These are phyloP conservation scores for Columba janthina DNA, from an alignment of 2,113 vertebrate species.

Conservation along the genomic window DNA sequence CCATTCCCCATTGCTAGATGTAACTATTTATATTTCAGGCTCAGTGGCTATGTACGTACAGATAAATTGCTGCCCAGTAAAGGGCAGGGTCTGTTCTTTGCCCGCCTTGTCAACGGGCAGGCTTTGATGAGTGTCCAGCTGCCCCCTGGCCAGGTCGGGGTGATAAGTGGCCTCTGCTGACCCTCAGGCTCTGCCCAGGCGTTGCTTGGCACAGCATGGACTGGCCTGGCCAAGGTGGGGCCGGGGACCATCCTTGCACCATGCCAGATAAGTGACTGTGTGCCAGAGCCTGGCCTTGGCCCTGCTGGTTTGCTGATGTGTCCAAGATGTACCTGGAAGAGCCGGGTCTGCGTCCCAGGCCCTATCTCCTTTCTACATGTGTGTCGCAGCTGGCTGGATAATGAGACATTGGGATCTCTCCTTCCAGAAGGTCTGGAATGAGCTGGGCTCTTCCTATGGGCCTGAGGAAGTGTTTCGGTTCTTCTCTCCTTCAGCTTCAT, in stretches of 20 bases:
- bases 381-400: not conserved
- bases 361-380: not conserved
- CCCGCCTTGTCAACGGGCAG: rapidly evolving
- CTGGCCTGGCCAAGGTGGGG: not conserved
- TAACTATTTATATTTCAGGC: conserved; percentile 31
- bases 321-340: not conserved
- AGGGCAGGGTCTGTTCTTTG: not conserved
- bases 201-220: not conserved
- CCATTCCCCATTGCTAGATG: conserved; percentile 51
- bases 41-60: not conserved
- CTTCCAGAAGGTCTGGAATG: not conserved
- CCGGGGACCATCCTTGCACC: not conserved
- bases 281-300: not conserved
- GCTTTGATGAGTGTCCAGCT: not conserved
- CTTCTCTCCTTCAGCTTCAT: not conserved
- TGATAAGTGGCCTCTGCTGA: not conserved
- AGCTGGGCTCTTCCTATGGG: not conserved
- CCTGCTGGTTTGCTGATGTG: rapidly evolving
- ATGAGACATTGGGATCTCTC: not conserved
- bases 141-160: not conserved
- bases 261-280: rapidly evolving
- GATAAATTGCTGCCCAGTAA: not conserved
- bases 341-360: not conserved
- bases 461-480: not conserved
- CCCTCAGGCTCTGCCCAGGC: not conserved